Conservation (phyloP, 2,888 invertebrate species). For the Machimus rusticus region DNA sequence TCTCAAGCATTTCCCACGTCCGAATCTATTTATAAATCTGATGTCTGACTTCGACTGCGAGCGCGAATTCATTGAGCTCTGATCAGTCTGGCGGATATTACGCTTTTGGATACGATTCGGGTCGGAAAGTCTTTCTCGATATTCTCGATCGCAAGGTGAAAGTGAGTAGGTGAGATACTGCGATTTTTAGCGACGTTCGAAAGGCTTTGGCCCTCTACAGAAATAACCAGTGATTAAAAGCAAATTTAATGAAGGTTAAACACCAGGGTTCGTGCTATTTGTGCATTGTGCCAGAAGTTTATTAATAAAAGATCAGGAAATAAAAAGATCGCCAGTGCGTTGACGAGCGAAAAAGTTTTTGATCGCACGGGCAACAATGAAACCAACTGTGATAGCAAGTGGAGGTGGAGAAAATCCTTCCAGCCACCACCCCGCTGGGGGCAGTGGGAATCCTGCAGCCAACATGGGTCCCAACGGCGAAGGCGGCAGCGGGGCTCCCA, state of each 20-base stretch:
- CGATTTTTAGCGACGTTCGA: neutral
- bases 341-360: neutral
- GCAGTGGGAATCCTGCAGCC: constrained; percentile 24
- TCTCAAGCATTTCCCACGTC: constrained; percentile 51
- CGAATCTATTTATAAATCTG: constrained; percentile 55
- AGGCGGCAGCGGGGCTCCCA: neutral
- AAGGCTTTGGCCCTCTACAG: neutral
- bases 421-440: constrained; percentile 27
- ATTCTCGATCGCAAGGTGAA: constrained; percentile 19
- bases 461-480: constrained; percentile 9
- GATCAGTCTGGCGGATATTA: constrained; percentile 7
- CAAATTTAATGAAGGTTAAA: constrained; percentile 9
- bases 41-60: constrained; percentile 50
- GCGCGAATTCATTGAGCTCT: constrained; percentile 11
- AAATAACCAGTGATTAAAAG: neutral
- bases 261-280: neutral
- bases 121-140: neutral
- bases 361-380: constrained; percentile 51
- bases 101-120: constrained; percentile 23
- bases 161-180: constrained; percentile 3
- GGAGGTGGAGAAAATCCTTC: constrained; percentile 41
- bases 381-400: constrained; percentile 59
- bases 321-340: neutral
- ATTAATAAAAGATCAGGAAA: constrained; percentile 3
- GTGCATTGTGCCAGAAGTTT: constrained; percentile 4